phyloP scores from a whole-genome alignment of 2,113 vertebrate species.

The Onychostruthus taczanowskii region DNA sequence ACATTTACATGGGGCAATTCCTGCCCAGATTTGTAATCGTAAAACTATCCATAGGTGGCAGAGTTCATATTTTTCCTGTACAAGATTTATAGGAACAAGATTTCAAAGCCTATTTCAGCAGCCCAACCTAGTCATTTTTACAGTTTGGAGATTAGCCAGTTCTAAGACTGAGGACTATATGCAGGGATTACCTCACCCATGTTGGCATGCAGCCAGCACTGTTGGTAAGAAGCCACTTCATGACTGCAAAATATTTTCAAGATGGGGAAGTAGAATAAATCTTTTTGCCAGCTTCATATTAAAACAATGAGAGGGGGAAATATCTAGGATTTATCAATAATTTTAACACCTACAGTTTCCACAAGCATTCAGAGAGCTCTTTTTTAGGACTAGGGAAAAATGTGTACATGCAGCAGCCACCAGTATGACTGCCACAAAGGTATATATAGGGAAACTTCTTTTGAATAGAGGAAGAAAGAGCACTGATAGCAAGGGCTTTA shows the following conservation, averaged over 20 bases:
- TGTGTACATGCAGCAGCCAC: background rate
- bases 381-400: background rate
- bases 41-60: background rate
- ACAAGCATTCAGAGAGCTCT: background rate
- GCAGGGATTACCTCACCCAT: constrained; percentile 28
- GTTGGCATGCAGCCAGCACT: background rate
- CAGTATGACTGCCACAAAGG: background rate
- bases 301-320: background rate
- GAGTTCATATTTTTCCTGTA: background rate
- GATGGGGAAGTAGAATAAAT: background rate
- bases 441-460: background rate
- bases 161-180: background rate
- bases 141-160: constrained; percentile 2
- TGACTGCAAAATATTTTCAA: background rate
- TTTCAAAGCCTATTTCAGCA: background rate
- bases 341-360: background rate
- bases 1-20: background rate
- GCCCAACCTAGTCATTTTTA: background rate
- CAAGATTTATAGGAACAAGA: background rate
- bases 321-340: background rate
- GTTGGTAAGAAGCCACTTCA: constrained; percentile 13
- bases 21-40: background rate
- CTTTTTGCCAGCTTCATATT: background rate
- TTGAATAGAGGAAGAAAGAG: background rate
- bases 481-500: background rate